Percentiles rank a stretch among this genome's conserved stretches.
phyloP scores from a whole-genome alignment of 2,888 invertebrate genomes.

The Parnassius orleans region DNA sequence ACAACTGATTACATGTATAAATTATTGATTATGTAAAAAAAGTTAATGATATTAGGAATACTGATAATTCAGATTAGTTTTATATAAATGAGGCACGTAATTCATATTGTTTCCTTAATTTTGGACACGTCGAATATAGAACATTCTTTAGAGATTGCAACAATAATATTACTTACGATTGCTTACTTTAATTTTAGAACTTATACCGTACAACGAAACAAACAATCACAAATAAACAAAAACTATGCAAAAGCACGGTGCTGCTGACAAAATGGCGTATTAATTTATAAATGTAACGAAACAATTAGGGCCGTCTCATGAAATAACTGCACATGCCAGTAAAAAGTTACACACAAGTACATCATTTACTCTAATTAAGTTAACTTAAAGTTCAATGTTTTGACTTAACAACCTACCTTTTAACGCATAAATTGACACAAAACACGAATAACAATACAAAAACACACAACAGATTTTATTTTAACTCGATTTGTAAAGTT shows the following conservation, averaged over 20 bases:
- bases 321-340: constrained; percentile 74
- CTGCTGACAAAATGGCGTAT: constrained; percentile 65
- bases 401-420: constrained; percentile 68
- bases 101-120: too few species aligned
- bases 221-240: constrained; percentile 9
- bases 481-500: constrained; percentile 47
- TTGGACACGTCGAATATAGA: not conserved
- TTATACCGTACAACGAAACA: constrained; percentile 24
- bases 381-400: constrained; percentile 48
- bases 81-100: too few species aligned
- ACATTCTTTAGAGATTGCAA: not conserved
- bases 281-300: constrained; percentile 56
- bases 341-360: constrained; percentile 57
- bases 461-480: constrained; percentile 35
- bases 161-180: constrained; percentile 10
- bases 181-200: constrained; percentile 5
- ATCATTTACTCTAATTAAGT: constrained; percentile 60
- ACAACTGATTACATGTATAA: too few species aligned
- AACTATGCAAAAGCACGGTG: constrained; percentile 33
- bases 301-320: constrained; percentile 66
- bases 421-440: constrained; percentile 37
- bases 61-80: too few species aligned
- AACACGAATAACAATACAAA: constrained; percentile 38
- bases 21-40: too few species aligned
- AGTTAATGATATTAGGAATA: too few species aligned